Evolutionary conservation across 53 echinoderm and acorn worm genomes (phyloP), one percentile per base, ranked within the genome.

Genomic region (Holothuria leucospilota): DNA sequence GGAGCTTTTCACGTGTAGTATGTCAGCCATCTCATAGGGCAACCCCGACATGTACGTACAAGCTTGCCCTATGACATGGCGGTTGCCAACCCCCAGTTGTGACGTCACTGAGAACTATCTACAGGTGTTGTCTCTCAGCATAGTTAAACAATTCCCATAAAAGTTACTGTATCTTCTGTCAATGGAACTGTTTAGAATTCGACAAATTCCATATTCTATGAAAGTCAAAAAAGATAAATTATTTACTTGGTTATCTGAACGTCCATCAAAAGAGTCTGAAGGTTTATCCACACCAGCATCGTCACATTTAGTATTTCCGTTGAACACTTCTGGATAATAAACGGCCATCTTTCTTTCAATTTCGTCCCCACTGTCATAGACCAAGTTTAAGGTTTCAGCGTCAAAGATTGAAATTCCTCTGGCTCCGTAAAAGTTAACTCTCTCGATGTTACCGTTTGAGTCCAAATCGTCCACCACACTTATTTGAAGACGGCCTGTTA

Each of bases 331-430:
- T 28, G 92, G 92, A 64, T 92, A 92, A 21, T 61, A 61, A 16
- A 51, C 20, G 0, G 85, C 65, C 60, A 85, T 81, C 52, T 67
- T 77, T 27, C 85, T 27, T 67, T 92, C 92, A 62, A 92, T 71
- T 38, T 92, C 89, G 59, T 92, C 92, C 0, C 67, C 89, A 73
- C 92, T 92, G 72, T 92, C 92, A 62, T 69, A 92, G 9, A 89
- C 78, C 39, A 63, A 51, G 21, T 85, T 63, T 24, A 85, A 80
- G 56, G 80, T 60, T 24, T 88, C 78, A 21, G 39, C 40, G 29
- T 70, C 46, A 69, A 92, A 85, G 29, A 92, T 52, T 3, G 92
- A 92, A 29, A 88, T 61, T 34, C 92, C 85, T 28, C 92, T 64
- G 4, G 69, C 81, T 16, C 92, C 92, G 60, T 85, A 92, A 84